Percentiles rank a stretch among this genome's conserved stretches.
Conservation (phyloP, 1,140 invertebrate genomes). For the Calycopis cecrops region DNA sequence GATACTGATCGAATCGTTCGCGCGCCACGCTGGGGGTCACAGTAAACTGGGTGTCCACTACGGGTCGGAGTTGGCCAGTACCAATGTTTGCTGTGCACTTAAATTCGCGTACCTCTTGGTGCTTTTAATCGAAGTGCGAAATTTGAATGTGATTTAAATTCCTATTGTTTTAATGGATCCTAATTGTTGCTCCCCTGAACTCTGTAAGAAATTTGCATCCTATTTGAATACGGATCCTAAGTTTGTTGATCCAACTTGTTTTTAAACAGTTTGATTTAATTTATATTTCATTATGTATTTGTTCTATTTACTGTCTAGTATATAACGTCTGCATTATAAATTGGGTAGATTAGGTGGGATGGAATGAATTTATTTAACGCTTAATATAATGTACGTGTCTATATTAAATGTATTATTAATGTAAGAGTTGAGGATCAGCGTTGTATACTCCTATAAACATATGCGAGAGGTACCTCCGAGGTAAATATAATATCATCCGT, state of each 20-base stretch:
- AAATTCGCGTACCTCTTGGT: slow-evolving; percentile 55
- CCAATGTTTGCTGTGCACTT: slow-evolving; percentile 64
- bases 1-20: slow-evolving; percentile 20
- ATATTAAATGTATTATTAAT: no score
- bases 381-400: no score
- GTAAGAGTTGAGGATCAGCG: no score
- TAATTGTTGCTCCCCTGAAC: slow-evolving; percentile 44
- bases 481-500: no score
- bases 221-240: slow-evolving; percentile 42
- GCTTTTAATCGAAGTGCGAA: slow-evolving; percentile 70
- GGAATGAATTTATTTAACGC: no score
- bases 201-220: slow-evolving; percentile 57
- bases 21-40: slow-evolving; percentile 27
- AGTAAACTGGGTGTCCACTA: slow-evolving; percentile 39
- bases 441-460: no score
- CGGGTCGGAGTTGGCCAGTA: slow-evolving; percentile 54
- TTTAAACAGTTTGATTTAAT: slow-evolving; percentile 11
- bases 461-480: no score
- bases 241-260: slow-evolving; percentile 35
- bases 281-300: no score
- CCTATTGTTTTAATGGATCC: slow-evolving; percentile 63
- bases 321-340: no score
- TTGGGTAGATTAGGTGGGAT: no score
- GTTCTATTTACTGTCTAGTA: no score
- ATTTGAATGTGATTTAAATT: slow-evolving; percentile 71